Conservation (phyloP, 2,113 vertebrate species). For the Beaufortia kweichowensis region DNA sequence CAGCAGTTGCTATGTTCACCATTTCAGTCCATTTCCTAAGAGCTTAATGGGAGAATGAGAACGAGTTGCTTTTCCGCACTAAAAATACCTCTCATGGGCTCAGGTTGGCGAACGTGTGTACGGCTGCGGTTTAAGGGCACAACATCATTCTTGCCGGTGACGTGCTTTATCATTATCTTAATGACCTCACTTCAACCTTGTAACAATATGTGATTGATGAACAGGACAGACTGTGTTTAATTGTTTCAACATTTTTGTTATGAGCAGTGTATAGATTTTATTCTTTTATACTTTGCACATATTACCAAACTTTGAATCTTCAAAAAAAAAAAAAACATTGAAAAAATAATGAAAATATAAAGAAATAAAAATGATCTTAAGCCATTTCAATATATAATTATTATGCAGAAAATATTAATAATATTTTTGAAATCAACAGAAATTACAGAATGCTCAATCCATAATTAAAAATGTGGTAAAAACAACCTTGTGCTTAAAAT, state of each 20-base stretch:
- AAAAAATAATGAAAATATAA: no score
- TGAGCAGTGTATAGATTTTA: no score
- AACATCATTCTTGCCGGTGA: neutral
- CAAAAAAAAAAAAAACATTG: no score
- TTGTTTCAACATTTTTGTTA: neutral
- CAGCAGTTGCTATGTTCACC: slow-evolving; percentile 49
- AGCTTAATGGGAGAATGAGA: slow-evolving; percentile 2
- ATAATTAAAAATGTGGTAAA: no score
- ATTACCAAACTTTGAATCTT: no score
- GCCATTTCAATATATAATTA: no score
- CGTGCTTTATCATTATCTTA: neutral
- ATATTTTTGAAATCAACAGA: no score
- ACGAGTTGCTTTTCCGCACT: neutral
- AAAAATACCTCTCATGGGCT: slow-evolving; percentile 25
- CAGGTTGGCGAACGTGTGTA: neutral
- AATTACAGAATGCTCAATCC: no score
- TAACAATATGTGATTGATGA: neutral
- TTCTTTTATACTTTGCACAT: no score
- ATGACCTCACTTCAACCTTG: neutral
- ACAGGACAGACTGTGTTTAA: neutral
- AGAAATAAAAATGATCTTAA: no score
- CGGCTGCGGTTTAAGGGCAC: neutral
- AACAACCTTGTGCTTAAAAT: no score
- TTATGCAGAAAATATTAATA: no score
- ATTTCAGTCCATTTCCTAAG: slow-evolving; percentile 5